Conservation (phyloP, 2,113 vertebrate genomes). For the Micromys minutus region DNA sequence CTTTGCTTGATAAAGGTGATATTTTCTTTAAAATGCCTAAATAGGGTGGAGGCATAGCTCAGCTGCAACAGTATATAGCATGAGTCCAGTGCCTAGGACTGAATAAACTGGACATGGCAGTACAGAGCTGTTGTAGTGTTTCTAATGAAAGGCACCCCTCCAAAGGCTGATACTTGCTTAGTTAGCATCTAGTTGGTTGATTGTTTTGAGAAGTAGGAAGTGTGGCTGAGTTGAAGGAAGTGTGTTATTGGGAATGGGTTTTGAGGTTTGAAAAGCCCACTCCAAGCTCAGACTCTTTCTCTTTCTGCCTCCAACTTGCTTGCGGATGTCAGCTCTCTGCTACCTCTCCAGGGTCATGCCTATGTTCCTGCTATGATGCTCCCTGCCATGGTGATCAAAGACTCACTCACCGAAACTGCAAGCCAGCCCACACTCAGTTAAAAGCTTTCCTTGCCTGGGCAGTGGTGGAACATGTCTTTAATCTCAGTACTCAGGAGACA, state of each 20-base stretch:
- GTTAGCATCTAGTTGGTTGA: background rate
- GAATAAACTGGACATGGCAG: background rate
- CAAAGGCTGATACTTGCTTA: no score
- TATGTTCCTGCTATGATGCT: background rate
- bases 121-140: background rate
- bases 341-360: no score
- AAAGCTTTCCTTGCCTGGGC: background rate
- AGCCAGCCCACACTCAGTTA: background rate
- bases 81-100: background rate
- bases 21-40: background rate
- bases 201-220: background rate
- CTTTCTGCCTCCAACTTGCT: background rate
- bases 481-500: background rate
- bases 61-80: background rate
- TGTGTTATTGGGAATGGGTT: background rate
- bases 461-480: background rate
- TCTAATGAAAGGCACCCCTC: background rate
- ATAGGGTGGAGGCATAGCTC: no score
- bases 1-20: background rate
- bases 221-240: background rate
- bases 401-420: background rate
- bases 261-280: background rate
- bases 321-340: no score
- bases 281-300: background rate
- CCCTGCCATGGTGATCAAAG: background rate